A percentile compares a stretch with the other conserved stretches of the same genome.
These are phyloP conservation scores for Tenthredo livida DNA, from an alignment of 2,888 invertebrate species.

Conservation along the genomic window DNA sequence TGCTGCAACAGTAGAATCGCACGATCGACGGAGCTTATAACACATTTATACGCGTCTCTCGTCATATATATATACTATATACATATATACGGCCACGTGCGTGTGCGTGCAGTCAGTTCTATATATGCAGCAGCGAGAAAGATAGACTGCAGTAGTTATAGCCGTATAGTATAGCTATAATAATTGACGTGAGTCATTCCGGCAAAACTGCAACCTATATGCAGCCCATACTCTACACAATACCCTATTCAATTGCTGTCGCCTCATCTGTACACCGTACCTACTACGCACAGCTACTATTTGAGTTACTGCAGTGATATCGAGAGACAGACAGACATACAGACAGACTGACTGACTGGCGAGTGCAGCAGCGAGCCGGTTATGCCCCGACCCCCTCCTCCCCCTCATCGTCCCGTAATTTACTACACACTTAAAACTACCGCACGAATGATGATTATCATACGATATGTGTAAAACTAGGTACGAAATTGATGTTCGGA, in stretches of 20 bases:
- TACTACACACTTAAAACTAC: background rate
- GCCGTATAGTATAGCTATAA: background rate
- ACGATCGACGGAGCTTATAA: background rate
- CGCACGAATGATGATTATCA: background rate
- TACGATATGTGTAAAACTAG: background rate
- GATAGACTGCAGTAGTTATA: background rate
- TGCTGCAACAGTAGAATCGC: background rate
- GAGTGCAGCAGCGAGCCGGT: background rate
- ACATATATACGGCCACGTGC: background rate
- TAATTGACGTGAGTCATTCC: constrained; percentile 39
- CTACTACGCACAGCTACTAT: background rate
- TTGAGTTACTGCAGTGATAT: constrained; percentile 2
- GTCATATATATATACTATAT: background rate
- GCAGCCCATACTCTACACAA: background rate
- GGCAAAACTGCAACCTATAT: constrained; percentile 29
- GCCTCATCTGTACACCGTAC: background rate
- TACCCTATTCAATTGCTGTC: constrained; percentile 6
- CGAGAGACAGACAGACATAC: background rate
- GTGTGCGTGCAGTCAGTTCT: background rate
- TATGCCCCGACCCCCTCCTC: background rate
- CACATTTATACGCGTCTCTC: background rate
- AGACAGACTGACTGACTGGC: background rate
- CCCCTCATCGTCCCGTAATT: background rate
- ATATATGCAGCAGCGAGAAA: background rate
- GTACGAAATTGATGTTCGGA: background rate